Evolutionary conservation across 2,888 invertebrate genomes (phyloP), one percentile per base, ranked within the genome.

Genomic region (Polietes domitor): DNA sequence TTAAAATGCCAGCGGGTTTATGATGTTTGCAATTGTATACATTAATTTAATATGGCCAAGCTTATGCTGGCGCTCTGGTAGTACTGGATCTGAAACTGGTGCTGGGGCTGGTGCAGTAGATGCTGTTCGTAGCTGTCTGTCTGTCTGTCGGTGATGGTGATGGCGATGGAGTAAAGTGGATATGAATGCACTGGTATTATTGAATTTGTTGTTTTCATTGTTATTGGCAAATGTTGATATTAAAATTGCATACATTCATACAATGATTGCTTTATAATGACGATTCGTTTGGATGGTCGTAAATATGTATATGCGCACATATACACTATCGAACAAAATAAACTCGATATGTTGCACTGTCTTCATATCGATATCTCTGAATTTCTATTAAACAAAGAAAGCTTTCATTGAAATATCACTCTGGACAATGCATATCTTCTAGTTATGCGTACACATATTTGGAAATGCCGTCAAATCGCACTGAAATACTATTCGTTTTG

Each of bases 1-100:
- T 78, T 50, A 21, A 83, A 78, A 81, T 81, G 75, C 61, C 84
- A 78, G 80, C 83, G 80, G 83, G 83, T 32, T 41, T 77, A 80
- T 80, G 61, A 80, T 84, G 83, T 80, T 75, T 73, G 63, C 78
- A 84, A 76, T 73, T 76, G 68, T 76, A 84, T 32, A 73, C 78
- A 78, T 76, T 81, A 84, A 81, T 81, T 78, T 72, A 84, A 78
- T 76, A 63, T 61, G 78, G 7, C 47, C 21, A 26, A n/a, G 26
- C n/a, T 50, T n/a, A 17, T 73, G 50, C 19, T 76, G 37, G 6
- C 24, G 50, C 50, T 32, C 47, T n/a, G n/a, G 58, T 15, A 26
- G 3, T 26, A 58, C 7, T 61, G 61, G 28, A 28, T 26, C 7
- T 61, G 61, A 17, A 28, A 28, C n/a, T 61, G 28, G 61, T n/a